Conservation (phyloP, 2,888 invertebrate species). For the Pseudococcus longispinus region DNA sequence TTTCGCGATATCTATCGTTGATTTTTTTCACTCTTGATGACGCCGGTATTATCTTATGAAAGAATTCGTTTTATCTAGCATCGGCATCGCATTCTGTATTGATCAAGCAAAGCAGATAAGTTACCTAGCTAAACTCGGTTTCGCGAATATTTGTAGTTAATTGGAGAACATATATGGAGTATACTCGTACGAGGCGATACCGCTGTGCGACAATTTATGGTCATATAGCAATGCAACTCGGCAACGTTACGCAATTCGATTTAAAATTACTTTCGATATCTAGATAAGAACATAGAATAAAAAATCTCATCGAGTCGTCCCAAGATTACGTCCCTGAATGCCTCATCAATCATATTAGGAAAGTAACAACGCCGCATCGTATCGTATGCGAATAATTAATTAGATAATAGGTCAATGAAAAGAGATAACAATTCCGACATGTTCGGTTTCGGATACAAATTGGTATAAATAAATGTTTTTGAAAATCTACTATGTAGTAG, state of each 20-base stretch:
- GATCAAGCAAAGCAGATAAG: neutral
- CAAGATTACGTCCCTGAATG: conserved; percentile 37
- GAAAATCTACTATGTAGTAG: neutral
- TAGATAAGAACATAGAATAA: neutral
- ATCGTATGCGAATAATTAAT: conserved; percentile 12
- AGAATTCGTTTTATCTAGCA: neutral
- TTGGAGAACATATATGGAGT: neutral
- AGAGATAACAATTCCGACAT: conserved; percentile 29
- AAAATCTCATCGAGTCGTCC: neutral
- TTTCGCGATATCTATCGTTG: neutral
- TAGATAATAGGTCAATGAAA: conserved; percentile 36
- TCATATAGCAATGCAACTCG: neutral
- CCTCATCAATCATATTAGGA: conserved; percentile 39
- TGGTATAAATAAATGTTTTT: conserved; percentile 8
- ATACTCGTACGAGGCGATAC: no score
- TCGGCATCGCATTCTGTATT: neutral
- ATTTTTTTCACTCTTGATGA: neutral
- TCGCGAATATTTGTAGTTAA: neutral
- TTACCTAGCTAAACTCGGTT: neutral
- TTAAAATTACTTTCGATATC: neutral
- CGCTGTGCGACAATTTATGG: neutral
- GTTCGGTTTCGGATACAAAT: neutral
- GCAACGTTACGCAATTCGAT: neutral
- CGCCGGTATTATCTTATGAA: neutral
- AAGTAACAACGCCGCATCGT: neutral